A percentile compares a stretch with the other conserved stretches of the same genome.
Conservation (phyloP, 1,140 invertebrate genomes). For the Lordiphosa mommai region DNA sequence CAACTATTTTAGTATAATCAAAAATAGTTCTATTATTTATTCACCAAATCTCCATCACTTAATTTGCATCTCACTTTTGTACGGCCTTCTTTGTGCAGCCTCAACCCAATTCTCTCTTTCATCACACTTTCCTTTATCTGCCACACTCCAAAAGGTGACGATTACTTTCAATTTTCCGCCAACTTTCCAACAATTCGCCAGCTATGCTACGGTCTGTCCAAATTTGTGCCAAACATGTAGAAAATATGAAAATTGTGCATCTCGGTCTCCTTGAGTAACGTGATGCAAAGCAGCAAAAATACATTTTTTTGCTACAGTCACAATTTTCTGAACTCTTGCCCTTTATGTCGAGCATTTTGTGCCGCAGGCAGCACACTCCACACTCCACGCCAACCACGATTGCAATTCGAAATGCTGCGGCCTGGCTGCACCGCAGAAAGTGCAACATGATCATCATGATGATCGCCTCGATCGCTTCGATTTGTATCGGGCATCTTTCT, state of each 20-base stretch:
- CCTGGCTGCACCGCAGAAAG: slow-evolving; percentile 43
- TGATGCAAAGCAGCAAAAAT: slow-evolving; percentile 40
- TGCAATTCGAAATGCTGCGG: slow-evolving; percentile 50
- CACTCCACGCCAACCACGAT: slow-evolving; percentile 20
- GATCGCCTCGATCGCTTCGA: slow-evolving; percentile 63
- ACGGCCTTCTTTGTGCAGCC: not conserved
- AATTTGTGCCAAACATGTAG: slow-evolving; percentile 11
- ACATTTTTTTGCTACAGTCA: slow-evolving; percentile 56
- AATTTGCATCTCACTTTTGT: not conserved
- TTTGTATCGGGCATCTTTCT: slow-evolving; percentile 52
- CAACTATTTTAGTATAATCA: too few species aligned
- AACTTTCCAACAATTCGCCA: slow-evolving; percentile 25
- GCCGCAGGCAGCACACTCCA: slow-evolving; percentile 59
- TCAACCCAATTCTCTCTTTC: slow-evolving; percentile 9
- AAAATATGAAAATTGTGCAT: slow-evolving; percentile 9
- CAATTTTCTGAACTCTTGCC: slow-evolving; percentile 74
- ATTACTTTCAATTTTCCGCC: slow-evolving; percentile 71
- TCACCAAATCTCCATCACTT: too few species aligned
- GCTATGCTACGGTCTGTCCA: too few species aligned
- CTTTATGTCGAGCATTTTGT: slow-evolving; percentile 72
- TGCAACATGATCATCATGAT: slow-evolving; percentile 67
- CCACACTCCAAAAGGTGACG: slow-evolving; percentile 57
- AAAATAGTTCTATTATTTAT: too few species aligned
- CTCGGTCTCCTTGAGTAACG: slow-evolving; percentile 16
- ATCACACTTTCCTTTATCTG: slow-evolving; percentile 1